phyloP scores from a whole-genome alignment of 1,140 invertebrate species.

The Gerris buenoi region DNA sequence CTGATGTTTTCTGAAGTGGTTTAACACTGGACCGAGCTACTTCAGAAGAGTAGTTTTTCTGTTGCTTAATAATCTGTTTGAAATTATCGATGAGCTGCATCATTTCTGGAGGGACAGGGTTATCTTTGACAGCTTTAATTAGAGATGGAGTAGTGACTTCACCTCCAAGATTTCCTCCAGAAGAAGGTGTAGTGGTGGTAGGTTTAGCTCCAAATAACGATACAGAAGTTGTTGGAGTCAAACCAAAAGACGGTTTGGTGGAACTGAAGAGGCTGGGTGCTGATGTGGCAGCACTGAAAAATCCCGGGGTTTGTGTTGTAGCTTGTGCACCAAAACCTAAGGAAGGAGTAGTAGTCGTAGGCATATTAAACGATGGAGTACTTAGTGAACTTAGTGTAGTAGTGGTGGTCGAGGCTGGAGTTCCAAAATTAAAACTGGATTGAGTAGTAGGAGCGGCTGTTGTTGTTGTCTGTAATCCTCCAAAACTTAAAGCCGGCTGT shows the following conservation, averaged over 20 bases:
- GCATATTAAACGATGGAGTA: neutral
- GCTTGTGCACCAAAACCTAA: neutral
- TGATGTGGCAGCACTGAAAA: neutral
- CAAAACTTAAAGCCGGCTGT: neutral
- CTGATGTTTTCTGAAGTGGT: conserved; percentile 6
- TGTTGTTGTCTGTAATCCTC: neutral
- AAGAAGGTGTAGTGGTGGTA: neutral
- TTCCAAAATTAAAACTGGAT: neutral
- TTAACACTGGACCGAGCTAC: conserved; percentile 8
- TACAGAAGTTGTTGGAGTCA: neutral
- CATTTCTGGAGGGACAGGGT: conserved; percentile 6
- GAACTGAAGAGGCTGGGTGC: neutral
- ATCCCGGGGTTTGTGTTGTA: neutral
- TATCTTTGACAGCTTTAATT: conserved; percentile 7
- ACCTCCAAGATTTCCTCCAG: conserved; percentile 4
- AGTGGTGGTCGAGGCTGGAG: neutral
- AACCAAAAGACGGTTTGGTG: conserved; percentile 5
- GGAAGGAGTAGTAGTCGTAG: neutral
- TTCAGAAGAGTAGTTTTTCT: conserved; percentile 8
- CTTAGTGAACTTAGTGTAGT: neutral
- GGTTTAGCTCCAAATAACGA: neutral
- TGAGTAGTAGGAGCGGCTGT: neutral
- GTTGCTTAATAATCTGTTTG: conserved; percentile 6
- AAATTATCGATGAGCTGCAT: conserved; percentile 2
- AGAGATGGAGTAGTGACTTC: neutral